Evolutionary conservation across 1,140 invertebrate species (phyloP).

Genomic region (Palaemon carinicauda): DNA sequence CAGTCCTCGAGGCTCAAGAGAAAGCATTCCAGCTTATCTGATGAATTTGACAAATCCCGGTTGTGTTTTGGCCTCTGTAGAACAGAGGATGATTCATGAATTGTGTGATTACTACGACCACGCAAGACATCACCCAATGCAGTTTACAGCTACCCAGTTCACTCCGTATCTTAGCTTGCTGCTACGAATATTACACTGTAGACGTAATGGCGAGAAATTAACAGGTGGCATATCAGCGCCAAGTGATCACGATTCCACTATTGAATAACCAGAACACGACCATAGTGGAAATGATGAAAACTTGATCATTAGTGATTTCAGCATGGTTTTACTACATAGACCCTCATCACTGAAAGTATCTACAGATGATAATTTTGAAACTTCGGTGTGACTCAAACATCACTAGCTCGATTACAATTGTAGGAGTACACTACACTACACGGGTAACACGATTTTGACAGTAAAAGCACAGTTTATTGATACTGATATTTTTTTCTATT

Average conservation of each 20-base stretch:
- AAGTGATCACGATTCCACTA: slow-evolving; percentile 37
- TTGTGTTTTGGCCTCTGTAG: slow-evolving; percentile 19
- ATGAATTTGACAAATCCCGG: slow-evolving; percentile 35
- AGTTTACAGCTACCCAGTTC: slow-evolving; percentile 23
- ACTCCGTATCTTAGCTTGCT: slow-evolving; percentile 37
- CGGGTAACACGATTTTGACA: no score
- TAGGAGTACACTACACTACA: no score
- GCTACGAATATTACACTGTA: slow-evolving; percentile 31
- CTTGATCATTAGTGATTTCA: slow-evolving; percentile 39
- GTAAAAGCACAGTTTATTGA: no score
- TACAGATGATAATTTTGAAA: slow-evolving; percentile 38
- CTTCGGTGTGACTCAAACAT: slow-evolving; percentile 34
- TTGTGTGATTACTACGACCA: slow-evolving; percentile 45
- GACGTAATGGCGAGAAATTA: slow-evolving; percentile 33
- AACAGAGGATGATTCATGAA: slow-evolving; percentile 35
- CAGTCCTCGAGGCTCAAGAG: background rate
- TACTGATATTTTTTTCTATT: no score
- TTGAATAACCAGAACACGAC: slow-evolving; percentile 42
- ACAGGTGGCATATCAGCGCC: slow-evolving; percentile 23
- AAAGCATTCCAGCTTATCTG: slow-evolving; percentile 33
- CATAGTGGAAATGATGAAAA: slow-evolving; percentile 41
- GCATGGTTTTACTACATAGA: slow-evolving; percentile 16
- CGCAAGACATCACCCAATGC: slow-evolving; percentile 33
- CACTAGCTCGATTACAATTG: no score
- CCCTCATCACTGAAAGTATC: slow-evolving; percentile 32